Evolutionary conservation across 35 echinoderm and acorn worm species (phyloP).

Genomic region (Anneissia japonica): DNA sequence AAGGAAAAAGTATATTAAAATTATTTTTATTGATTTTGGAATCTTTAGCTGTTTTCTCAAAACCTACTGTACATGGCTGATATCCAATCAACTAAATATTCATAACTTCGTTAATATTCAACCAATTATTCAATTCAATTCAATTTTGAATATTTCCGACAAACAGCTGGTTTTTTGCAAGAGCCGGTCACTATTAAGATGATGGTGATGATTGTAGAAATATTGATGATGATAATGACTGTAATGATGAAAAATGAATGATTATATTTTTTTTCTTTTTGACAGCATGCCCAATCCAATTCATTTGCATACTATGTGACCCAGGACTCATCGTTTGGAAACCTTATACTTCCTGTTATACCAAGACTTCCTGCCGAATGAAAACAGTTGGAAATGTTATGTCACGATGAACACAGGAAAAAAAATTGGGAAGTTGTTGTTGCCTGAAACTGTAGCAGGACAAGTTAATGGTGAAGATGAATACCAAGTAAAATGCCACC

Average conservation of each 20-base stretch:
- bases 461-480: too few species aligned
- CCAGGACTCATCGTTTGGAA: conserved; percentile 95
- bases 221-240: not conserved
- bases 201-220: not conserved
- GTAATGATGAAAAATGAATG: not conserved
- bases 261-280: not conserved
- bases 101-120: not conserved
- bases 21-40: too few species aligned
- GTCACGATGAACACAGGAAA: too few species aligned
- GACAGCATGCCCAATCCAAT: conserved; percentile 86
- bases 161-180: not conserved
- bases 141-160: not conserved
- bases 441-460: too few species aligned
- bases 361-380: conserved; percentile 51
- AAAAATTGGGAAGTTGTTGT: too few species aligned
- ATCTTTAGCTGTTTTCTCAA: too few species aligned
- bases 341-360: conserved; percentile 86
- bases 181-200: not conserved
- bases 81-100: not conserved
- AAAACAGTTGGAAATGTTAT: too few species aligned
- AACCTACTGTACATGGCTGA: too few species aligned
- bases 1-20: too few species aligned
- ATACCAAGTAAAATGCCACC: too few species aligned
- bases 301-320: conserved; percentile 88
- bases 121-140: too few species aligned